A percentile compares a stretch with the other conserved stretches of the same genome.
Evolutionary conservation across 2,113 vertebrate species (phyloP).

Genomic region (Corvus moneduloides): DNA sequence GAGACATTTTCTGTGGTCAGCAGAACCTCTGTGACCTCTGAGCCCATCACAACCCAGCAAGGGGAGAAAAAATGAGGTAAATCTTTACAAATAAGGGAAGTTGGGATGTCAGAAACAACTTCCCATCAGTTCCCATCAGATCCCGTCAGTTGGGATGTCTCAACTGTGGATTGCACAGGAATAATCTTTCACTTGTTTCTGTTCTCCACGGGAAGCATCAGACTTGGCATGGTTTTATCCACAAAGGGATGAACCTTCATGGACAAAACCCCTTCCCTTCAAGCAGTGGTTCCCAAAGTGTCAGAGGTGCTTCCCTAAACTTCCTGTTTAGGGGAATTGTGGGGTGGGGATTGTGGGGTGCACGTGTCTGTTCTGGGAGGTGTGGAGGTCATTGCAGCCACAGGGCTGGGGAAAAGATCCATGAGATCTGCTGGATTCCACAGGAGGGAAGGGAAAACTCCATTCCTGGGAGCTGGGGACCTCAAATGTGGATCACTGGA

Average conservation of each 20-base stretch:
- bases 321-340: too few species aligned
- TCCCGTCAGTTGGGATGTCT: neutral
- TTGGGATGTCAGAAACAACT: neutral
- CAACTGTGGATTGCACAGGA: neutral
- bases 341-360: rapidly evolving
- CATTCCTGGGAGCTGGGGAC: neutral
- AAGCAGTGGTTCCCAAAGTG: neutral
- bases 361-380: neutral
- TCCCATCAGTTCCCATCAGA: neutral
- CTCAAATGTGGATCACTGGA: rapidly evolving
- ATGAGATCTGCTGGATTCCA: neutral
- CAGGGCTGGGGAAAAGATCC: neutral
- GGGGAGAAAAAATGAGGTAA: neutral
- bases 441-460: neutral
- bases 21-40: neutral
- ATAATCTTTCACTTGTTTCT: neutral
- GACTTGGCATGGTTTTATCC: neutral
- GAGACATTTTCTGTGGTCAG: neutral
- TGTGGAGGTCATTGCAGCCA: too few species aligned
- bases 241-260: neutral
- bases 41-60: neutral
- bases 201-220: neutral
- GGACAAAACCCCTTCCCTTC: neutral
- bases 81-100: neutral
- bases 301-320: neutral